phyloP scores from a whole-genome alignment of 2,113 vertebrate species.

The Actenoides lindsayi region DNA sequence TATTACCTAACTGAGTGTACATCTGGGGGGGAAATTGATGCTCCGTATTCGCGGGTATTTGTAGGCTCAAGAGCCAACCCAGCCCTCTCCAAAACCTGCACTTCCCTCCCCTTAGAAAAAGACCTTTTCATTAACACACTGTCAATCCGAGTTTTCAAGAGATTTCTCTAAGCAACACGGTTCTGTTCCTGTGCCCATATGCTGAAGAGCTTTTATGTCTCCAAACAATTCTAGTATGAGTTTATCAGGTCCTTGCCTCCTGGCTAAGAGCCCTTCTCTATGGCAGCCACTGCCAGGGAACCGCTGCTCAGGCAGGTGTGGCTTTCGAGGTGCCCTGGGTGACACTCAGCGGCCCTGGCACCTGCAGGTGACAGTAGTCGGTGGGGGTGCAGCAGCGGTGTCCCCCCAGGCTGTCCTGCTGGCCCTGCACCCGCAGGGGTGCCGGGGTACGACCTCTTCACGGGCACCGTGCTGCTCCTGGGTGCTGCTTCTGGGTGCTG shows the following conservation, averaged over 20 bases:
- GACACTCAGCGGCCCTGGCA: fast-evolving
- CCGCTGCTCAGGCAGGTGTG: fast-evolving
- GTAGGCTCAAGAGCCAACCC: neutral
- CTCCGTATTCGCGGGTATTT: fast-evolving
- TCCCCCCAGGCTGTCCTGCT: fast-evolving
- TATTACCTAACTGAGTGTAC: neutral
- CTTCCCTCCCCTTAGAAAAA: too few relatives aligned
- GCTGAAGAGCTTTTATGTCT: neutral
- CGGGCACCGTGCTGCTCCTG: neutral
- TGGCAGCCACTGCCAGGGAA: fast-evolving
- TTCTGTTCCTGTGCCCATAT: neutral
- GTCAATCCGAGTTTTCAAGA: neutral
- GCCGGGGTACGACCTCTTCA: neutral
- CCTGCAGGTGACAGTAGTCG: fast-evolving
- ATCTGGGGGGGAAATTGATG: neutral
- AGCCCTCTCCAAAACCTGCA: fast-evolving
- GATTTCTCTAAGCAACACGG: fast-evolving
- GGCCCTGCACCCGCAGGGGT: neutral
- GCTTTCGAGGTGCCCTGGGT: fast-evolving
- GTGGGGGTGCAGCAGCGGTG: neutral
- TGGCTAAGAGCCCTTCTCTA: fast-evolving
- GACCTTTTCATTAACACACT: fast-evolving
- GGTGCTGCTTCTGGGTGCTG: too few relatives aligned
- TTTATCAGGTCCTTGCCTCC: too few relatives aligned
- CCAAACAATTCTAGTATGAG: fast-evolving